Base-by-base conservation (phyloP, 2,797 vertebrate species). In the Tapirus indicus region DNA sequence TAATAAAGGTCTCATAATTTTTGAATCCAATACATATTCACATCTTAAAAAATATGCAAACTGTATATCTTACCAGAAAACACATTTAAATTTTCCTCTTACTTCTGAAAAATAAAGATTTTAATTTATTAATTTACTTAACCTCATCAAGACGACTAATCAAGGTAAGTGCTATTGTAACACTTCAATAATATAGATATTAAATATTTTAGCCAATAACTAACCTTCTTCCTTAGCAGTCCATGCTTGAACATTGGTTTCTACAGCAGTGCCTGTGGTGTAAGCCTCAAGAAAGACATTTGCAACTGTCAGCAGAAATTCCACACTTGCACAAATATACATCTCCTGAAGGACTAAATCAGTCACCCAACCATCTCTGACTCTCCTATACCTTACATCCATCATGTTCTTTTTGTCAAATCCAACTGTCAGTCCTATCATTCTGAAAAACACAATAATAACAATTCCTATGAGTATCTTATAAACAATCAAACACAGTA, bases 311-410 rank as follows among this genome's bases (percentile, higher is more conserved):
- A 99, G 99, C 86, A 99, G 98, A 98, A 99, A 99, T 98, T 99
- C 99, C 99, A 99, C 99, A 98, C 99, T 99, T 97, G 99, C 99
- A 98, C 99, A 99, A 78, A 99, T 98, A 96, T 99, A 99, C 82
- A 99, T 98, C 96, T 99, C 99, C 98, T 99, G 99, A 95, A 99
- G 99, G 98, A 99, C 72, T 18, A 99, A 98, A 87, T 99, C 99
- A 97, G 99, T 95, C 41, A 93, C 92, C 75, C 98, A 99, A 88
- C 99, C 99, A 14, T 99, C 99, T 94, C 99, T 99, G 38, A 99
- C 99, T 96, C 98, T 99, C 38, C 98, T 99, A 87, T 99, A 99
- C 88, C 97, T 99, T 97, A 99, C 98, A 97, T 99, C 99, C 98
- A 99, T 98, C 99, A 99, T 99, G 96, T 99, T 99, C 95, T 99